These are phyloP conservation scores for Scaptomyza flava DNA, from an alignment of 2,888 invertebrate genomes.

Conservation along the genomic window DNA sequence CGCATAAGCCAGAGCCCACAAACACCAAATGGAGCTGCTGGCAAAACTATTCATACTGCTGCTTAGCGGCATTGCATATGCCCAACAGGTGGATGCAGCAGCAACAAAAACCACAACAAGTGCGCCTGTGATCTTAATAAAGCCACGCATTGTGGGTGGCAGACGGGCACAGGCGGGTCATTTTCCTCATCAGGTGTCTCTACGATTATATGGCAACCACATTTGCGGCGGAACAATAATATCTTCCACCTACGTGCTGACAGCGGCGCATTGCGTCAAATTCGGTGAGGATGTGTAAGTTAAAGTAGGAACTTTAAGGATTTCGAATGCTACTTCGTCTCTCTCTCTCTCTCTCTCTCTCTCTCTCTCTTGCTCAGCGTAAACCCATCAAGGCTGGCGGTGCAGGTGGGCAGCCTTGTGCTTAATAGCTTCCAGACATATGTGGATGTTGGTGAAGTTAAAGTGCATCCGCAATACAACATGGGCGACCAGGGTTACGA, in stretches of 20 bases:
- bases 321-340: no score
- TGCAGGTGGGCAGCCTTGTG: constrained; percentile 72
- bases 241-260: constrained; percentile 68
- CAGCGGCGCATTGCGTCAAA: constrained; percentile 82
- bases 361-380: constrained; percentile 40
- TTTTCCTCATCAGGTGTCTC: constrained; percentile 83
- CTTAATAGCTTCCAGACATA: constrained; percentile 57
- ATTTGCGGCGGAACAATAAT: constrained; percentile 81
- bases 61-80: constrained; percentile 3
- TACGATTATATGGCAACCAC: constrained; percentile 63
- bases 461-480: constrained; percentile 67
- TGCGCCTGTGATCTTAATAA: background rate
- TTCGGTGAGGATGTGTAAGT: constrained; percentile 60
- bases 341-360: background rate
- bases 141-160: constrained; percentile 81
- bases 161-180: constrained; percentile 76
- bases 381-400: constrained; percentile 47
- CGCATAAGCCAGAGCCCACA: constrained; percentile 8
- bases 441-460: constrained; percentile 57
- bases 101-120: no score
- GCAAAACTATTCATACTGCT: constrained; percentile 30
- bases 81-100: background rate
- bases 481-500: constrained; percentile 59
- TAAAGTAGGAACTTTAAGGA: no score
- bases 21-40: constrained; percentile 26